Evolutionary conservation across 2,113 vertebrate species (phyloP), one percentile per base, ranked within the genome.

Genomic region (Laticauda colubrina): DNA sequence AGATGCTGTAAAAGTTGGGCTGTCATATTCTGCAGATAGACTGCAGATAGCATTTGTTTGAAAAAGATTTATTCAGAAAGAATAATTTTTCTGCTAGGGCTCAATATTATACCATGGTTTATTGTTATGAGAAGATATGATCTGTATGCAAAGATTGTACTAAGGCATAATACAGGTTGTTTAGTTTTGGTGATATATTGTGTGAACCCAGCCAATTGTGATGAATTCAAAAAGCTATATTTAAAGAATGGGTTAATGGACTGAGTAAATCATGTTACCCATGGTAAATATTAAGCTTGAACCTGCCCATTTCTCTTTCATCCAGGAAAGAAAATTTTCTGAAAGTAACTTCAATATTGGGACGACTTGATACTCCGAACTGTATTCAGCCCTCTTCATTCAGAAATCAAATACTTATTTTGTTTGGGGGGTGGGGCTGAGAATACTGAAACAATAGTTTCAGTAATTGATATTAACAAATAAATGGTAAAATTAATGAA

Each of bases 11-110:
- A 81, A 39, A 21, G 6, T 8, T 81, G 69, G 34, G n/a, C 2
- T 81, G 39, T 39, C n/a, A 20, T 81, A 81, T 81, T 18, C 34
- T 39, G 34, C 34, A 39, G 34, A 39, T 39, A 18, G 34, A 21
- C 18, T 81, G 34, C 75, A 57, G 24, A 29, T 29, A 39, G 20
- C 43, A 53, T 64, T 61, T 24, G 9, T 39, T 85, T 85, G 34
- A 29, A 51, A 87, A 61, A 53, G 24, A 55, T 81, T 81, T 81
- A 93, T 93, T 53, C 85, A 56, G n/a, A 89, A 86, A 85, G n/a
- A 43, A 43, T 81, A 21, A 2, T 75, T 81, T 53, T 56, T 10
- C 39, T 51, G 12, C 85, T 87, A 29, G 20, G 26, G 9, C 26
- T 91, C 56, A 87, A 61, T 1, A 56, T 81, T 81, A 81, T 81